Evolutionary conservation across 1,140 invertebrate genomes (phyloP).

Genomic region (Drosophila parabipectinata): DNA sequence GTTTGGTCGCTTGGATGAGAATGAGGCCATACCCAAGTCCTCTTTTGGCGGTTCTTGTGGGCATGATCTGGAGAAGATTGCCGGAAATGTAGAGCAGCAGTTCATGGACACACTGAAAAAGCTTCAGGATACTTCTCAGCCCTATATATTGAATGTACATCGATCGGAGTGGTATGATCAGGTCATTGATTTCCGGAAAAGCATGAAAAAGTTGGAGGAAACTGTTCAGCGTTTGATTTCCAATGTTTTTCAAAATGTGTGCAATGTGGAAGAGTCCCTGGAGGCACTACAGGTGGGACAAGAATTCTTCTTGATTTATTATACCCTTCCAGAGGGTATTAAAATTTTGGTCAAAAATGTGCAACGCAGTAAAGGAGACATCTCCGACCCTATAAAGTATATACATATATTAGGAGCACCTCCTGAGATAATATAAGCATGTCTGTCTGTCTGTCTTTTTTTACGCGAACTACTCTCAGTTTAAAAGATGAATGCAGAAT

Average conservation of each 20-base stretch:
- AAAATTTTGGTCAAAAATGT: too few relatives aligned
- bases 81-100: constrained; percentile 89
- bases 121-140: constrained; percentile 86
- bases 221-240: constrained; percentile 89
- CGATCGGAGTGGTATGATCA: constrained; percentile 85
- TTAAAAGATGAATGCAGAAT: too few relatives aligned
- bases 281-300: constrained; percentile 85
- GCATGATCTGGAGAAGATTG: constrained; percentile 89
- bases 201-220: constrained; percentile 89
- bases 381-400: too few relatives aligned
- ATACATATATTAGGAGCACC: too few relatives aligned
- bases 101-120: constrained; percentile 88
- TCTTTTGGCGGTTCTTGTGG: constrained; percentile 88
- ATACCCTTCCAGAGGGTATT: too few relatives aligned
- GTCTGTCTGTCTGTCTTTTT: too few relatives aligned
- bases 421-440: too few relatives aligned
- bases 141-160: constrained; percentile 89
- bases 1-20: constrained; percentile 88
- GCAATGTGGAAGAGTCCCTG: constrained; percentile 90
- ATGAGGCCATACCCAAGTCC: constrained; percentile 86
- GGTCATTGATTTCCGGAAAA: constrained; percentile 62
- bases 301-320: not conserved
- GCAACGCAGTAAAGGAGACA: too few relatives aligned
- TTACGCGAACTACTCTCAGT: too few relatives aligned
- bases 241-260: constrained; percentile 87